Evolutionary conservation across 2,797 vertebrate genomes (phyloP).

Genomic region (Propithecus deckenii): DNA sequence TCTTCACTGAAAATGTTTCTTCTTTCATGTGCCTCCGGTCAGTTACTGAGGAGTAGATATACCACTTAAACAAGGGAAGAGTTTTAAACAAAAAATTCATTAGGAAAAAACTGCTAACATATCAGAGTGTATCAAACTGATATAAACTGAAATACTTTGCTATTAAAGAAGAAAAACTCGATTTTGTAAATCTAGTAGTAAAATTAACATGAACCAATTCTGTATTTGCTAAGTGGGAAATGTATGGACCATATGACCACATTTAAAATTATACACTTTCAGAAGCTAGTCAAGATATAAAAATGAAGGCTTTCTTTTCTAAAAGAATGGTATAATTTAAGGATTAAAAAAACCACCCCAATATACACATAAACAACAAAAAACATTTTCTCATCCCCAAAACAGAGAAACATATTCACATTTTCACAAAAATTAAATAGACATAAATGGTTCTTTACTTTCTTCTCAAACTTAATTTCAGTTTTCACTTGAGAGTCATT

Average conservation of each 20-base stretch:
- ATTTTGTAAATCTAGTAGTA: constrained; percentile 8
- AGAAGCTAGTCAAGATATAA: not conserved
- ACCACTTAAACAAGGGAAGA: not conserved
- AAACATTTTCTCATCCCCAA: not conserved
- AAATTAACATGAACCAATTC: constrained; percentile 23
- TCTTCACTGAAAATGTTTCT: constrained; percentile 56
- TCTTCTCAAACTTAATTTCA: not conserved
- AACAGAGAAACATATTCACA: not conserved
- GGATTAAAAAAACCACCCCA: not conserved
- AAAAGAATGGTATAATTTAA: not conserved
- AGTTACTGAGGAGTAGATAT: constrained; percentile 33
- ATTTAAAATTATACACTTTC: constrained; percentile 27
- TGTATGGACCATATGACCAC: not conserved
- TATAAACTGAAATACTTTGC: not conserved
- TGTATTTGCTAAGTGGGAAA: not conserved
- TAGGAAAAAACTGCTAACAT: constrained; percentile 26
- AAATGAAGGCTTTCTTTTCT: not conserved
- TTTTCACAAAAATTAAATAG: constrained; percentile 32
- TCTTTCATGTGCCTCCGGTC: constrained; percentile 44
- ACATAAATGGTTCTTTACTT: not conserved
- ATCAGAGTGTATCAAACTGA: constrained; percentile 26
- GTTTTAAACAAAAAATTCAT: constrained; percentile 22
- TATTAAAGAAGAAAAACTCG: not conserved
- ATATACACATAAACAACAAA: not conserved
- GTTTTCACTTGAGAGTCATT: constrained; percentile 38